Evolutionary conservation across 2,888 invertebrate genomes (phyloP).

Genomic region (Apeira syringaria): DNA sequence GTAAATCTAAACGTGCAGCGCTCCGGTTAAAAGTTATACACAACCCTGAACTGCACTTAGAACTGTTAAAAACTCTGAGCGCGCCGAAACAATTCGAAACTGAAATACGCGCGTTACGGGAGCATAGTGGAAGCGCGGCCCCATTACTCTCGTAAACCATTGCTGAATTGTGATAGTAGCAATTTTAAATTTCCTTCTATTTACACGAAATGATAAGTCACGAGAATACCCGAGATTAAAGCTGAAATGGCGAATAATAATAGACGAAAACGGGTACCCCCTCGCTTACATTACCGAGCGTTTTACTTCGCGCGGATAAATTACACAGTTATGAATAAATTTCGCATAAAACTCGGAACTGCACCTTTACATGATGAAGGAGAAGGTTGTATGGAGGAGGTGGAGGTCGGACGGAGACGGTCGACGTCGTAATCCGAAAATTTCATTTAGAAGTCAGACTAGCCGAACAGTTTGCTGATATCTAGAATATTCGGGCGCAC

Average conservation of each 20-base stretch:
- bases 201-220: constrained; percentile 63
- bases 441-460: constrained; percentile 81
- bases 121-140: background rate
- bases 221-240: constrained; percentile 63
- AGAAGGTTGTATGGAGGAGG: constrained; percentile 44
- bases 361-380: constrained; percentile 76
- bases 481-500: constrained; percentile 74
- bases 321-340: constrained; percentile 84
- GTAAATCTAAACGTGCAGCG: constrained; percentile 1
- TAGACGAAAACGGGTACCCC: constrained; percentile 64
- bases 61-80: constrained; percentile 3
- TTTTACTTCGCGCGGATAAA: constrained; percentile 79
- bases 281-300: constrained; percentile 68
- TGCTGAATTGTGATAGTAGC: constrained; percentile 17
- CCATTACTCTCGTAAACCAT: constrained; percentile 3
- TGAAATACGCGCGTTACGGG: constrained; percentile 7
- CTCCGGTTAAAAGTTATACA: constrained; percentile 7
- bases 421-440: constrained; percentile 75
- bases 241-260: constrained; percentile 69
- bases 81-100: constrained; percentile 19
- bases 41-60: constrained; percentile 5
- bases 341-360: constrained; percentile 81
- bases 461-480: constrained; percentile 75
- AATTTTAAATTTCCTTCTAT: constrained; percentile 51
- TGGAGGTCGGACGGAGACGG: constrained; percentile 45